A percentile compares a stretch with the other conserved stretches of the same genome.
Conservation (phyloP, 2,888 invertebrate genomes). For the Leptinotarsa juncta region DNA sequence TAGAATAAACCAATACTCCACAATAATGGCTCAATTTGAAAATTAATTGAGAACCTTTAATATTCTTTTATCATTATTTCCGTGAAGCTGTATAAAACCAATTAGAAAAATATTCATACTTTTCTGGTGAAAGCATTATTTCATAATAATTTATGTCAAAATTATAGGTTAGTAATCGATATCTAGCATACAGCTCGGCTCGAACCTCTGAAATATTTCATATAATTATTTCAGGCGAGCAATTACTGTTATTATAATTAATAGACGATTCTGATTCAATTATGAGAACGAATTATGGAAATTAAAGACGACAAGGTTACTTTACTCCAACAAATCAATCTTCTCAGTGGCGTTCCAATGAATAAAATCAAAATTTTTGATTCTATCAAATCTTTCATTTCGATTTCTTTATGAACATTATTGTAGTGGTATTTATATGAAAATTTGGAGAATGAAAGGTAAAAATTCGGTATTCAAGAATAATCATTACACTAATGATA, state of each 20-base stretch:
- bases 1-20: too few species aligned
- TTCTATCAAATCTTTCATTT: too few species aligned
- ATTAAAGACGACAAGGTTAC: conserved; percentile 16
- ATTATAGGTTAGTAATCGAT: conserved; percentile 11
- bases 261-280: conserved; percentile 38
- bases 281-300: conserved; percentile 37
- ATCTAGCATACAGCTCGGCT: not conserved
- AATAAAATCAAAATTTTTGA: not conserved
- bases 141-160: conserved; percentile 1
- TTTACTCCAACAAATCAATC: conserved; percentile 13
- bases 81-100: not conserved
- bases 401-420: too few species aligned
- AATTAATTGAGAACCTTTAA: not conserved
- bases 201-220: conserved; percentile 27
- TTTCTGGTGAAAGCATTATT: conserved; percentile 11
- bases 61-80: not conserved
- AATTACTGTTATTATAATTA: conserved; percentile 40
- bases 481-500: too few species aligned
- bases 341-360: not conserved
- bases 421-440: too few species aligned
- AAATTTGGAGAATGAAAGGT: too few species aligned
- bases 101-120: not conserved
- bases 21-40: not conserved
- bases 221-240: conserved; percentile 30
- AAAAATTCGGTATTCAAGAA: too few species aligned